These are phyloP conservation scores for Scaptomyza graminum DNA, from an alignment of 1,140 invertebrate genomes.

Conservation along the genomic window DNA sequence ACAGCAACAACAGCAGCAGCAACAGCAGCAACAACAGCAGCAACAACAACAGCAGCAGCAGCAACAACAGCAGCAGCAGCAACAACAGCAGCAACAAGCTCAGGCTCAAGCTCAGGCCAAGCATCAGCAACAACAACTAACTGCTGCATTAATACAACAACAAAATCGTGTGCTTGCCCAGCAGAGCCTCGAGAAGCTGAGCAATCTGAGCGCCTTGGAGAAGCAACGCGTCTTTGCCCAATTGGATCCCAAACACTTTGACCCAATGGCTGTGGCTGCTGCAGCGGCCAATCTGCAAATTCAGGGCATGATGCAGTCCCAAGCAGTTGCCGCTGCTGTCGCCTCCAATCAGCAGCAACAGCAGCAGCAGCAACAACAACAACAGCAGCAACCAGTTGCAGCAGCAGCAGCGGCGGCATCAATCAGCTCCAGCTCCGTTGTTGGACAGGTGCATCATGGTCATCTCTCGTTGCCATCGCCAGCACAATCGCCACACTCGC, in stretches of 20 bases:
- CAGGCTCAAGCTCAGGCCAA: conserved; percentile 63
- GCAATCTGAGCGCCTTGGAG: conserved; percentile 84
- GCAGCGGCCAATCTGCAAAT: conserved; percentile 80
- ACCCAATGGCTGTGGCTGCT: conserved; percentile 80
- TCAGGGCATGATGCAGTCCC: conserved; percentile 75
- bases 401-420: conserved; percentile 31
- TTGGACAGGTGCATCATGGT: conserved; percentile 53
- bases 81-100: conserved; percentile 77
- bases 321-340: conserved; percentile 72
- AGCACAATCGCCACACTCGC: conserved; percentile 76
- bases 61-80: conserved; percentile 72
- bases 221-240: conserved; percentile 85
- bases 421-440: conserved; percentile 19
- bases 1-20: conserved; percentile 70
- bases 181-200: conserved; percentile 86
- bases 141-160: conserved; percentile 86
- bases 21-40: conserved; percentile 74
- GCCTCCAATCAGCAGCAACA: conserved; percentile 62
- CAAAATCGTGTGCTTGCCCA: conserved; percentile 86
- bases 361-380: conserved; percentile 25
- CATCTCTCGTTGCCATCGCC: conserved; percentile 74
- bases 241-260: conserved; percentile 84
- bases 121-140: conserved; percentile 84
- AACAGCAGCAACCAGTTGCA: conserved; percentile 48
- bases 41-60: conserved; percentile 69